Evolutionary conservation across 2,113 vertebrate genomes (phyloP).

Genomic region (Cercopithecus mona): DNA sequence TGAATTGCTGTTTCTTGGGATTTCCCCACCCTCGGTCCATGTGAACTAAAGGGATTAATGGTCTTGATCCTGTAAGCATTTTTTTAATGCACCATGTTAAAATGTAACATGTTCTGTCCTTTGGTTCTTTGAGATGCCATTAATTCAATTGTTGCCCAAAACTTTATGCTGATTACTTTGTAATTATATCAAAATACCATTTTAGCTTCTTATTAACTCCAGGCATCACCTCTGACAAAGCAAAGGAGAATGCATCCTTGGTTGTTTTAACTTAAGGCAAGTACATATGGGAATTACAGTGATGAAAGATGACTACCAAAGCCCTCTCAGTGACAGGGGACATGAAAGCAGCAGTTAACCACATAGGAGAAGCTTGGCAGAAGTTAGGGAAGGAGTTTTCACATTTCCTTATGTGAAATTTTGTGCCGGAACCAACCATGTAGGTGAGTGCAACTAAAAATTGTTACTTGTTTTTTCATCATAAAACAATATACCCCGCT

Average conservation of each 20-base stretch:
- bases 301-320: background rate
- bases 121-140: background rate
- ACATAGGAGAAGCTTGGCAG: background rate
- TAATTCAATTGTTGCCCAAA: background rate
- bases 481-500: background rate
- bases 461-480: background rate
- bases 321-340: background rate
- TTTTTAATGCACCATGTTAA: conserved; percentile 32
- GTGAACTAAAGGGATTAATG: conserved; percentile 57
- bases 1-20: conserved; percentile 66
- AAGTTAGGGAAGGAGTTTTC: background rate
- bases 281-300: background rate
- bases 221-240: background rate
- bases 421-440: background rate
- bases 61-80: conserved; percentile 59
- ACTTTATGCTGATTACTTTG: background rate
- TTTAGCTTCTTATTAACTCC: background rate
- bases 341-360: background rate
- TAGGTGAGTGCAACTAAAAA: background rate
- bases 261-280: background rate
- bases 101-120: background rate
- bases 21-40: conserved; percentile 44
- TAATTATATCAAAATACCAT: background rate
- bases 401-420: background rate
- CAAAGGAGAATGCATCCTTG: background rate